Base-by-base conservation (phyloP, 2,797 vertebrate genomes). In the Philypnodon macrostomus region DNA sequence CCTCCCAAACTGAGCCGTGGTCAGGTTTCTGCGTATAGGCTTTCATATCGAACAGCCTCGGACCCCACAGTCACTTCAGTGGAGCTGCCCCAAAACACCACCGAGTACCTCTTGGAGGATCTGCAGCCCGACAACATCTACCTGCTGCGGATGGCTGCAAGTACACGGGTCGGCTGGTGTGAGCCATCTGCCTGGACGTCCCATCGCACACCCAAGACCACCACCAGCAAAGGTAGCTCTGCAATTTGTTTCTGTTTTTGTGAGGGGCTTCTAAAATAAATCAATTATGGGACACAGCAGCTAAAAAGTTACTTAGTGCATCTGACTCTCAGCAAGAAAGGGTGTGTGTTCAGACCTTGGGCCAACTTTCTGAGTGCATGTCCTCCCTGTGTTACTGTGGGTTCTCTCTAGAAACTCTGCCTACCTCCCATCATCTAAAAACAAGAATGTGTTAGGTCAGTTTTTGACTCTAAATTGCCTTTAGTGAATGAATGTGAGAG, bases 161-260 rank as follows among this genome's bases (percentile, higher is more conserved):
- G 94, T 4, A 99, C 97, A 0, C 90, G 90, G 0, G 82, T 92
- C 16, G 97, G 97, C 37, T 95, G 94, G 92, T 97, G 97, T 54
- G 95, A 98, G 56, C 90, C 94, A 0, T 94, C 95, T 0, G 75
- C 94, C 0, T 99, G 97, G 97, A 95, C 91, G 1, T 98, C 97
- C 0, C 96, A 98, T 49, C 89, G 90, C 7, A 99, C 94, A 0
- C 94, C 95, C 11, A 97, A 92, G 72, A 89, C 86, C 12, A 93
- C 92, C 3, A 93, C 87, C 23, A 75, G 88, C 53, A 91, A 90
- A 92, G 97, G 96, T 97, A 81, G 77, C 47, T 8, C 19, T 50
- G 36, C 23, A 30, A 10, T 10, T 10, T n/a, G n/a, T 2, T 11
- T 29, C 27, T 29, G 27, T 1, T 29, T 10, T 29, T 29, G 27